A percentile compares a stretch with the other conserved stretches of the same genome.
These are phyloP conservation scores for Phoxinus phoxinus DNA, from an alignment of 2,113 vertebrate species.

Conservation along the genomic window DNA sequence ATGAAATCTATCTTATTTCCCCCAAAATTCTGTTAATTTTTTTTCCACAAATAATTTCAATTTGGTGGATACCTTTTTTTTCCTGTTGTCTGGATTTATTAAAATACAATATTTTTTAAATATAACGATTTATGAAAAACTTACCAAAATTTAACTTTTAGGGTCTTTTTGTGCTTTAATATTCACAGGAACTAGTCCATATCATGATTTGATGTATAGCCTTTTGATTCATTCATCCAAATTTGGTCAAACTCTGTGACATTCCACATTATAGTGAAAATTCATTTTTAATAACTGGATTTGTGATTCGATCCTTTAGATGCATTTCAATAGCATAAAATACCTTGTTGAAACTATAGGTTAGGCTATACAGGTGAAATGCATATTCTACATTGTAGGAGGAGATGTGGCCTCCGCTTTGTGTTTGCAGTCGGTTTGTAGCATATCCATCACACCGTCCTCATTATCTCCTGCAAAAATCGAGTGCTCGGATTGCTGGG, in stretches of 20 bases:
- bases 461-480: slow-evolving; percentile 40
- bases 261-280: neutral
- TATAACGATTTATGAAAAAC: neutral
- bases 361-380: neutral
- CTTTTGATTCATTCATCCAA: too few species aligned
- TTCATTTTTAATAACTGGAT: neutral
- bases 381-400: neutral
- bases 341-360: neutral
- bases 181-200: too few species aligned
- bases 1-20: neutral
- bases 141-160: neutral
- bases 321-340: neutral
- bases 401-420: neutral
- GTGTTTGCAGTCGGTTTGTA: neutral
- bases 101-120: too few species aligned
- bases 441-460: neutral
- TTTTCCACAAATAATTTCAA: neutral
- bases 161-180: neutral
- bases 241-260: too few species aligned
- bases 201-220: too few species aligned
- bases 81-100: too few species aligned
- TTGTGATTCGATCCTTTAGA: neutral
- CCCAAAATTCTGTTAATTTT: neutral
- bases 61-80: neutral
- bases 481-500: slow-evolving; percentile 27